Conservation (phyloP, 2,888 invertebrate genomes). For the Diplazon laetatorius region DNA sequence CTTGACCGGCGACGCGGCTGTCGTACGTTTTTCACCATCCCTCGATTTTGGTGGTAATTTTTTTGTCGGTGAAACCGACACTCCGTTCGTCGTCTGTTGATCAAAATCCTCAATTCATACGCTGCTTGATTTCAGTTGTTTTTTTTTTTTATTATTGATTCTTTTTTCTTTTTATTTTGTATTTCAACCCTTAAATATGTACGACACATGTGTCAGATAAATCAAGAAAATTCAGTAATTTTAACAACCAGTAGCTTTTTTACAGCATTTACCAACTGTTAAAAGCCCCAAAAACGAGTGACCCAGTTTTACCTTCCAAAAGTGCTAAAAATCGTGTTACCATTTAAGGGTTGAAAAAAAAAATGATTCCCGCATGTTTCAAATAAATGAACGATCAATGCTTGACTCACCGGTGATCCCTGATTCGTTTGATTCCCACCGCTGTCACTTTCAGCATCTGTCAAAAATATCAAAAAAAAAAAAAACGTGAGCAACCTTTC, state of each 20-base stretch:
- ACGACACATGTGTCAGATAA: too few relatives aligned
- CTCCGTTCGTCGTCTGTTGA: constrained; percentile 85
- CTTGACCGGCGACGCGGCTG: constrained; percentile 82
- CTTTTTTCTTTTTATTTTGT: too few relatives aligned
- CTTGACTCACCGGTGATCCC: constrained; percentile 88
- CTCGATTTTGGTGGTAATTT: constrained; percentile 84
- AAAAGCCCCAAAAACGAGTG: too few relatives aligned
- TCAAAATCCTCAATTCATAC: constrained; percentile 46
- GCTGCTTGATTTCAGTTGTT: too few relatives aligned
- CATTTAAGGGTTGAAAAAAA: constrained; percentile 4
- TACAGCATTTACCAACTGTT: too few relatives aligned
- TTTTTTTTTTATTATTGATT: too few relatives aligned
- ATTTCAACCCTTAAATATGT: too few relatives aligned
- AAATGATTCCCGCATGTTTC: not conserved
- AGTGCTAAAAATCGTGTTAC: too few relatives aligned
- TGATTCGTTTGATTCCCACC: constrained; percentile 92
- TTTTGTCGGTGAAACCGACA: constrained; percentile 89
- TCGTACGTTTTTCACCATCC: constrained; percentile 81
- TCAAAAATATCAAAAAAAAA: constrained; percentile 78
- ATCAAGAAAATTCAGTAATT: too few relatives aligned
- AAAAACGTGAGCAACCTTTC: constrained; percentile 5
- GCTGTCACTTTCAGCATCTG: constrained; percentile 93
- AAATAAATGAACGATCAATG: constrained; percentile 31
- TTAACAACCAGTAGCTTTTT: too few relatives aligned
- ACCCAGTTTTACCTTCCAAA: too few relatives aligned